Percentiles rank a stretch among this genome's conserved stretches.
Evolutionary conservation across 2,113 vertebrate species (phyloP).

Genomic region (Calyptommatus sinebrachiatus): DNA sequence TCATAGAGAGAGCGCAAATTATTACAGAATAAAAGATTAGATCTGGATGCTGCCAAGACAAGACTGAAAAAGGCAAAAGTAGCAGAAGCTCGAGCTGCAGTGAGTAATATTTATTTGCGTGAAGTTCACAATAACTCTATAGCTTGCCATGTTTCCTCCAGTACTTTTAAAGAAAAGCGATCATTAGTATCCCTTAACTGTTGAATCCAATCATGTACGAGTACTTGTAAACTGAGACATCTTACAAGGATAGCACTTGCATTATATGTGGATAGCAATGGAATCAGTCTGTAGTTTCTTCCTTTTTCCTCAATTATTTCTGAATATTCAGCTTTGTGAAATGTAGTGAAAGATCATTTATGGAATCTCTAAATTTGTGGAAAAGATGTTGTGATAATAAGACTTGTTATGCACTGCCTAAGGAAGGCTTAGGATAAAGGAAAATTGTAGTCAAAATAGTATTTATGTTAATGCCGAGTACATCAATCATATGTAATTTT

Average conservation of each 20-base stretch:
- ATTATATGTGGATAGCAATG: not conserved
- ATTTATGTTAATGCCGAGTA: not conserved
- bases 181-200: no score
- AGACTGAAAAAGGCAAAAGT: constrained; percentile 93
- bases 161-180: no score
- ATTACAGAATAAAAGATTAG: constrained; percentile 93
- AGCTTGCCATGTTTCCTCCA: no score
- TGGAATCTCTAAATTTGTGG: not conserved
- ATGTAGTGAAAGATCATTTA: not conserved
- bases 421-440: not conserved
- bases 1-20: constrained; percentile 94
- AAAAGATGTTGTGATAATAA: not conserved
- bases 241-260: not conserved
- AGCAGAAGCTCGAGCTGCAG: constrained; percentile 86
- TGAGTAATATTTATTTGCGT: constrained; percentile 69
- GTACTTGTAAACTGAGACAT: not conserved
- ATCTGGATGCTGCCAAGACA: constrained; percentile 97
- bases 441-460: not conserved
- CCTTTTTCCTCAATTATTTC: not conserved
- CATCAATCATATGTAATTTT: not conserved
- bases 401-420: not conserved
- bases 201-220: no score
- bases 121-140: not conserved
- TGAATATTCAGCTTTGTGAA: not conserved
- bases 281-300: not conserved